These are phyloP conservation scores for Heteromurus nitidus DNA, from an alignment of 2,888 invertebrate species.

Conservation along the genomic window DNA sequence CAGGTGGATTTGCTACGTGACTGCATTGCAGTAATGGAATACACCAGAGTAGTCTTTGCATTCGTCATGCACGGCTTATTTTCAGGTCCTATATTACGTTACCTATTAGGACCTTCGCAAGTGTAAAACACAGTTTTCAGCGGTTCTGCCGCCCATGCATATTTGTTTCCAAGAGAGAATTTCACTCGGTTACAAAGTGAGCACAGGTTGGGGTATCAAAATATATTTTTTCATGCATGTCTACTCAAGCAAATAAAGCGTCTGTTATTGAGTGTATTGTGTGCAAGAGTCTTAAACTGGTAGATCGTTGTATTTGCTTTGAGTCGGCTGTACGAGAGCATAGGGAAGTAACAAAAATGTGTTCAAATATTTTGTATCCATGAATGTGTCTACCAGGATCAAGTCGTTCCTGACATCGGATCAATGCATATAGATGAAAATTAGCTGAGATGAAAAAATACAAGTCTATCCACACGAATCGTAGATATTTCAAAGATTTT, in stretches of 20 bases:
- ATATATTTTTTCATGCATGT: constrained; percentile 50
- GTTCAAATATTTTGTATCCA: constrained; percentile 1
- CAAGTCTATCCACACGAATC: constrained; percentile 54
- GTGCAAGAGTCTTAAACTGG: too few species aligned
- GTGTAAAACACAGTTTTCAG: constrained; percentile 44
- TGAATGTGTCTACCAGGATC: constrained; percentile 19
- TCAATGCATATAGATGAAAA: constrained; percentile 19
- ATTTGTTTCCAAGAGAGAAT: background rate
- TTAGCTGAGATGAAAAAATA: constrained; percentile 46
- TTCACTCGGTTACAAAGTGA: background rate
- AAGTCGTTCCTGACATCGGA: constrained; percentile 19
- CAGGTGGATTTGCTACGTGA: constrained; percentile 66
- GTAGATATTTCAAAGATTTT: constrained; percentile 30
- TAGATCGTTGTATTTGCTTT: background rate
- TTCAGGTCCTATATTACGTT: constrained; percentile 52
- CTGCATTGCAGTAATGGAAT: constrained; percentile 65
- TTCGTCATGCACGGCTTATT: constrained; percentile 62
- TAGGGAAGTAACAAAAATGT: constrained; percentile 13
- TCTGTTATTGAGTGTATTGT: constrained; percentile 21
- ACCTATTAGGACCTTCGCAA: constrained; percentile 40
- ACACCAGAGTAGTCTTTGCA: constrained; percentile 54
- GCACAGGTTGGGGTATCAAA: background rate
- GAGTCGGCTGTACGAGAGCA: background rate
- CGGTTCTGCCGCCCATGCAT: too few species aligned
- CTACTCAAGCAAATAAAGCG: constrained; percentile 42